These are phyloP conservation scores for Xenus cinereus DNA, from an alignment of 2,113 vertebrate genomes.

Conservation along the genomic window DNA sequence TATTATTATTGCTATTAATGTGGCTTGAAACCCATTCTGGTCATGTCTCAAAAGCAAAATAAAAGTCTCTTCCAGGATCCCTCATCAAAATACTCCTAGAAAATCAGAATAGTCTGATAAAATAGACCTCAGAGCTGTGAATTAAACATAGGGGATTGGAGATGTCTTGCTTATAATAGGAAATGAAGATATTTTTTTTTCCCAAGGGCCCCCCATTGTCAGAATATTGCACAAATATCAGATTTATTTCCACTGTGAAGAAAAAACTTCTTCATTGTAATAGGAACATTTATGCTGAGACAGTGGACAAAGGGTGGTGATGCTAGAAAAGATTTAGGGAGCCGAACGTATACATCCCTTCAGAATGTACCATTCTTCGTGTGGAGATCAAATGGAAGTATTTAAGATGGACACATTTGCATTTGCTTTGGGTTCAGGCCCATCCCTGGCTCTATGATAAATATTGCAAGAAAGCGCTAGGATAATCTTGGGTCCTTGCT, in stretches of 20 bases:
- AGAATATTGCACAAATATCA: neutral
- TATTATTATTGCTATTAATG: neutral
- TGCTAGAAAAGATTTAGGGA: neutral
- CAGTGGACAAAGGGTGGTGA: neutral
- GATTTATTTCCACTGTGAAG: neutral
- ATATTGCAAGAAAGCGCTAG: neutral
- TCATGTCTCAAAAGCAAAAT: neutral
- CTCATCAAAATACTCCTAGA: neutral
- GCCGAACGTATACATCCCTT: rapidly evolving
- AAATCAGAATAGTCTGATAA: neutral
- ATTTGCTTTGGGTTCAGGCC: neutral
- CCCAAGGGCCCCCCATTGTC: neutral
- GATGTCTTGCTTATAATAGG: neutral
- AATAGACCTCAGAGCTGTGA: neutral
- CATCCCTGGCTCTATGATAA: neutral
- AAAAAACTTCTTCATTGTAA: neutral
- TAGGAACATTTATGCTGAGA: neutral
- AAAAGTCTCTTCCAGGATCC: neutral
- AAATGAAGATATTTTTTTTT: neutral
- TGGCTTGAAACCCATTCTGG: neutral
- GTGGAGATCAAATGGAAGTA: rapidly evolving
- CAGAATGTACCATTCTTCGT: rapidly evolving
- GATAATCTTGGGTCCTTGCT: neutral
- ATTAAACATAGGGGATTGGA: neutral
- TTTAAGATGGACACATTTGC: neutral